Evolutionary conservation across 2,888 invertebrate genomes (phyloP), one percentile per base, ranked within the genome.

Genomic region (Ennomos fuscantarius): DNA sequence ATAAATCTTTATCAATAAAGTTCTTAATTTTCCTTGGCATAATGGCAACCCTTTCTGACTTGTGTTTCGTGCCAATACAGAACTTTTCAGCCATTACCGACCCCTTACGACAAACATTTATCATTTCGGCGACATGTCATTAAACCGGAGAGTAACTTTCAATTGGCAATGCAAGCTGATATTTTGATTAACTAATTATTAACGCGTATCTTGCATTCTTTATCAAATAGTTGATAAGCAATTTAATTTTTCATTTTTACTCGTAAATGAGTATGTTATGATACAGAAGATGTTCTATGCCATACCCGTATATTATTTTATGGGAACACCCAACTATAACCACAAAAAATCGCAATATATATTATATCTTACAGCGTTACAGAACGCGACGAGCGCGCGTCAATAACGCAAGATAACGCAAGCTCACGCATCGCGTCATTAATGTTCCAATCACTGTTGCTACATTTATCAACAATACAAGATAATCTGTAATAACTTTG

Each of bases 11-110:
- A 2, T 24, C 24, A 24, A 6, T 3, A 45, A 24, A 37, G 11
- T 47, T 31, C n/a, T 24, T 24, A 6, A 24, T 24, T 24, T 24
- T 24, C 2, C 24, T 24, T 24, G 1, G 6, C 24, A 6, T 2
- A 31, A 8, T 40, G 44, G 42, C 46, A 43, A 56, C 55, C 24
- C 24, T 24, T 52, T 53, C 50, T 13, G 56, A 60, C 66, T 55
- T 47, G 40, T 2, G 43, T 43, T 34, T 36, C 36, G 44, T 33
- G 34, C 46, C 76, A 64, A 72, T 68, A 69, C 79, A 76, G 72
- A 78, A 79, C 83, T 88, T 84, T 87, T 84, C 82, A 85, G 67
- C 82, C 87, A 89, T 89, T 90, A 88, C 78, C 82, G 83, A 87
- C 87, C 88, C 87, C 85, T 82, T 82, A 80, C 80, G 74, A 77